phyloP scores from a whole-genome alignment of 2,113 vertebrate genomes.

The Myocastor coypus region DNA sequence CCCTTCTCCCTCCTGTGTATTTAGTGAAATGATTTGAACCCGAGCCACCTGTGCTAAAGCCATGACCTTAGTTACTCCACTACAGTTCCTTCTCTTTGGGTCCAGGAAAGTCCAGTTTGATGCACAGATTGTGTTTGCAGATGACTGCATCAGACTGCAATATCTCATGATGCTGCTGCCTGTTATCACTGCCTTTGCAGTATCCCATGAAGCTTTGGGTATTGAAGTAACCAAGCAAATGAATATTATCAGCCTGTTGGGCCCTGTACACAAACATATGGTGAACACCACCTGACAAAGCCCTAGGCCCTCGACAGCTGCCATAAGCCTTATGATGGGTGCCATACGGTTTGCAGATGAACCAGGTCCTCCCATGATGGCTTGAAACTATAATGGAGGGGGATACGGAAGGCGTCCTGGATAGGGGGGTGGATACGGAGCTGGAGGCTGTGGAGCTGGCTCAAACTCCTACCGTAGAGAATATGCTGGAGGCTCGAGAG shows the following conservation, averaged over 20 bases:
- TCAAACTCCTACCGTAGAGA: conserved; percentile 22
- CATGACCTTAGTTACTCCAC: conserved; percentile 96
- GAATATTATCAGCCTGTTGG: conserved; percentile 90
- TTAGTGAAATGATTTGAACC: conserved; percentile 98
- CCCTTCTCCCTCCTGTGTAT: conserved; percentile 96
- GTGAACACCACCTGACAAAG: conserved; percentile 91
- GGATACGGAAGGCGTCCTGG: conserved; percentile 80
- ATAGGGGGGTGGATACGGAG: conserved; percentile 68
- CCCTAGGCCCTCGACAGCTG: conserved; percentile 90
- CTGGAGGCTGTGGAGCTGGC: conserved; percentile 72
- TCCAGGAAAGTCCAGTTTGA: conserved; percentile 94
- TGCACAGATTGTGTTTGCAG: conserved; percentile 91
- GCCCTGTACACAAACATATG: conserved; percentile 89
- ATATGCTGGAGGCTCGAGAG: conserved; percentile 49
- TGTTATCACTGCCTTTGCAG: conserved; percentile 90
- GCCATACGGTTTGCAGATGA: conserved; percentile 93
- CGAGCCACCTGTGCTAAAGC: conserved; percentile 97
- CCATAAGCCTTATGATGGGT: conserved; percentile 89
- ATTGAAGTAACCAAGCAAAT: conserved; percentile 95
- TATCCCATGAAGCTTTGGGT: conserved; percentile 93
- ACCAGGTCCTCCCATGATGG: conserved; percentile 96
- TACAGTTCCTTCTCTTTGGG: conserved; percentile 96
- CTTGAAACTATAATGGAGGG: conserved; percentile 89
- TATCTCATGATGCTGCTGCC: conserved; percentile 89
- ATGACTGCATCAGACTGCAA: conserved; percentile 95